phyloP scores from a whole-genome alignment of 2,888 invertebrate species.

The Iphiclides podalirius region DNA sequence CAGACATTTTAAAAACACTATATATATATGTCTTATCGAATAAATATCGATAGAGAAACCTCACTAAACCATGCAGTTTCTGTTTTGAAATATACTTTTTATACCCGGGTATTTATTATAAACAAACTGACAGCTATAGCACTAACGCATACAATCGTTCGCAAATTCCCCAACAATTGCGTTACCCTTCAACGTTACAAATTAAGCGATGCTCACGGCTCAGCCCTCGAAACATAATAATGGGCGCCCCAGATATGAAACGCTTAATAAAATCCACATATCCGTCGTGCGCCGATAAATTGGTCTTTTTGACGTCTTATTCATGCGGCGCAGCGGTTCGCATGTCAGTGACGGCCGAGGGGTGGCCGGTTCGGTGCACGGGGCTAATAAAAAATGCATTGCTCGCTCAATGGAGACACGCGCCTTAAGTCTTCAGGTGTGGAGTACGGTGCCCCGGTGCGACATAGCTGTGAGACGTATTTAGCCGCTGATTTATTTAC shows the following conservation, averaged over 20 bases:
- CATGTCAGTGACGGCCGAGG: conserved; percentile 54
- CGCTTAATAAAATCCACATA: conserved; percentile 70
- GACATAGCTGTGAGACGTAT: too few species aligned
- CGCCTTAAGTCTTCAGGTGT: conserved; percentile 56
- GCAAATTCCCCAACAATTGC: neutral
- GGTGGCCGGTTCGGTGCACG: conserved; percentile 35
- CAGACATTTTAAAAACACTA: too few species aligned
- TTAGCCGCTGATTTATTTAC: too few species aligned
- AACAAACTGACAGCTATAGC: too few species aligned
- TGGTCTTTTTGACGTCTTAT: conserved; percentile 76
- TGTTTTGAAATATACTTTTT: too few species aligned
- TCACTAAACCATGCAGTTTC: too few species aligned
- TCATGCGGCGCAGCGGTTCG: conserved; percentile 61
- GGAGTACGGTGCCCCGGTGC: conserved; percentile 1
- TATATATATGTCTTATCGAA: too few species aligned
- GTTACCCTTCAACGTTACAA: conserved; percentile 8
- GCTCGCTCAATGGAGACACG: conserved; percentile 52
- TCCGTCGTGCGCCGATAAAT: conserved; percentile 60
- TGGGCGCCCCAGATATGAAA: conserved; percentile 59
- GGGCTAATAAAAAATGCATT: conserved; percentile 53
- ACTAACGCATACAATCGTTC: neutral
- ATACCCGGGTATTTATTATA: too few species aligned
- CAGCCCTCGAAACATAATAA: conserved; percentile 21
- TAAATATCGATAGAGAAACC: too few species aligned
- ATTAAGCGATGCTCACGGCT: conserved; percentile 10